A percentile compares a stretch with the other conserved stretches of the same genome.
phyloP scores from a whole-genome alignment of 2,113 vertebrate genomes.

The Tretioscincus oriximinensis region DNA sequence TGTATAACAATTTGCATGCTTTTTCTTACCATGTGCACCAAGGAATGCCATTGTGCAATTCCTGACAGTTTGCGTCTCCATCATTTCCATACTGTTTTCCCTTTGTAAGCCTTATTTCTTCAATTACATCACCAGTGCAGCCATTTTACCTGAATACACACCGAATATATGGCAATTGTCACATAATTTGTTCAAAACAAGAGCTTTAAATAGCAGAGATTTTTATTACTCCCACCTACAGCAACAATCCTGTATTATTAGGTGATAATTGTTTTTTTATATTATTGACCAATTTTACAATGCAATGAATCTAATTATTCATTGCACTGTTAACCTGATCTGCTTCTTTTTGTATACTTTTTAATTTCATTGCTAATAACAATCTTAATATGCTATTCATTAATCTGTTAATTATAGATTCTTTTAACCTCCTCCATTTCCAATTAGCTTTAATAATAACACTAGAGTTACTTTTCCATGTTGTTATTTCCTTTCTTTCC shows the following conservation, averaged over 20 bases:
- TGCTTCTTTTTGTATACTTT: constrained; percentile 52
- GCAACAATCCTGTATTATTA: constrained; percentile 24
- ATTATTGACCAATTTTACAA: constrained; percentile 42
- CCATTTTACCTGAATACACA: constrained; percentile 39
- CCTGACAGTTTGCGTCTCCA: background rate
- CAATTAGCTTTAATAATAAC: constrained; percentile 63
- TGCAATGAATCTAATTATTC: constrained; percentile 34
- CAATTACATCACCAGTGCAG: background rate
- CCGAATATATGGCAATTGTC: constrained; percentile 34
- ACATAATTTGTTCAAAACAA: constrained; percentile 39
- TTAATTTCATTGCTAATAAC: constrained; percentile 63
- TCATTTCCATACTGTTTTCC: background rate
- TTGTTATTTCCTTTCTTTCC: constrained; percentile 27
- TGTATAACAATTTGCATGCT: too few relatives aligned
- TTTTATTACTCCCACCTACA: constrained; percentile 32
- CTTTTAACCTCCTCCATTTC: constrained; percentile 56
- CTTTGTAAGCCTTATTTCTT: constrained; percentile 17
- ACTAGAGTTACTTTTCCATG: constrained; percentile 52
- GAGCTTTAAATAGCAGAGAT: constrained; percentile 31
- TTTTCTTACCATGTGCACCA: too few relatives aligned
- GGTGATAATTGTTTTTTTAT: constrained; percentile 21
- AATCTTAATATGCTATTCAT: constrained; percentile 50
- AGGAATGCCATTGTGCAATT: too few relatives aligned
- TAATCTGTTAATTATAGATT: constrained; percentile 56
- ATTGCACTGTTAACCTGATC: constrained; percentile 25